Evolutionary conservation across 2,113 vertebrate species (phyloP), one percentile per base, ranked within the genome.

Genomic region (Semnopithecus entellus): DNA sequence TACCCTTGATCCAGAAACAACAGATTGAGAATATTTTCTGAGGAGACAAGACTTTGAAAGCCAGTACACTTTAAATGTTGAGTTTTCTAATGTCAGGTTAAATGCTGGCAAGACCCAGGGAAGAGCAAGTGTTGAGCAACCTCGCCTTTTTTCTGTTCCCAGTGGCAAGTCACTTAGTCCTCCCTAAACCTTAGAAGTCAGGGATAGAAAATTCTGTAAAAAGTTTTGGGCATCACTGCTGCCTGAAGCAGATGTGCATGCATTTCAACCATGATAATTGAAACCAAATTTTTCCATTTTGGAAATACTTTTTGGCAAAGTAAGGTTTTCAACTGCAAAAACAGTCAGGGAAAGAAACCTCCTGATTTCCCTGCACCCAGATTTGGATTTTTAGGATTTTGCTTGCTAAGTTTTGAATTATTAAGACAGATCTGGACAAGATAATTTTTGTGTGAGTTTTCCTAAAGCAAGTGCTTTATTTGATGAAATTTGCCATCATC

Each of bases 271-370:
- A 55, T 87, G 86, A 90, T 88, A 83, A 93, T 4, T 90, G 48
- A 80, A 97, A 73, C 52, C 55, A 95, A 79, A 90, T 52, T 96
- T 64, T 97, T 94, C 86, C 79, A 76, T 91, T 95, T 94, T 96
- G 91, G 82, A 96, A 96, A 81, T 88, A 68, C 5, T 88, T 96
- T 80, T 92, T 90, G 57, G 50, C 3, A 2, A 95, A 80, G 50
- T 75, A 96, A 88, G 45, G 1, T 85, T 95, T 97, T 92, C 75
- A 95, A 59, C 8, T 89, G 72, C 64, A 93, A 55, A 82, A 94
- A 82, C 72, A 93, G 32, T 88, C 48, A 93, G 14, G 75, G 35
- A 91, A 86, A 91, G 89, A 87, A 50, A 73, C 25, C 23, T 76
- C 12, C 84, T 93, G 30, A 87, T 95, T 92, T 91, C 40, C 16